Percentiles rank a stretch among this genome's conserved stretches.
Conservation (phyloP, 2,888 invertebrate species). For the Bimastos eiseni region DNA sequence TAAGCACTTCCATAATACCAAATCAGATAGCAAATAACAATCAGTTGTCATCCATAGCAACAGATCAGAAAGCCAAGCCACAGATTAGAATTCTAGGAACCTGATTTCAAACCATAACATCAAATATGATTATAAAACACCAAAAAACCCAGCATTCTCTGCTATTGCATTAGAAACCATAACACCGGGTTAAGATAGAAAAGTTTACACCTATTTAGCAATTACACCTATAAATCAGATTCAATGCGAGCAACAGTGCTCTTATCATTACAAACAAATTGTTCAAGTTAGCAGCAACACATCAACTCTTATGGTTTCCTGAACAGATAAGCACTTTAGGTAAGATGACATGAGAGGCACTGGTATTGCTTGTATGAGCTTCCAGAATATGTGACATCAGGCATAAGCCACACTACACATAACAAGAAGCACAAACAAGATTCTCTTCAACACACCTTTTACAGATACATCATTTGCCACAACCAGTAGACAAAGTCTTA, state of each 20-base stretch:
- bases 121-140: not conserved
- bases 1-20: not conserved
- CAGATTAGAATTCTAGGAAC: not conserved
- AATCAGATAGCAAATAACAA: too few relatives aligned
- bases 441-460: not conserved
- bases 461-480: not conserved
- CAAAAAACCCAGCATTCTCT: too few relatives aligned
- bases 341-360: not conserved
- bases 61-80: not conserved
- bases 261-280: not conserved
- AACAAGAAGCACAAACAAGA: not conserved
- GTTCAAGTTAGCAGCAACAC: not conserved
- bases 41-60: not conserved
- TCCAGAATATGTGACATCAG: not conserved
- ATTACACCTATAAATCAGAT: not conserved
- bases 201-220: not conserved
- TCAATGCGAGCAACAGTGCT: not conserved
- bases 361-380: not conserved
- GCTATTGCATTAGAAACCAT: not conserved
- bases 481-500: not conserved
- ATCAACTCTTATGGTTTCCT: not conserved
- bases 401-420: not conserved
- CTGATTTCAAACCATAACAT: not conserved
- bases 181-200: not conserved
- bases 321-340: not conserved